Evolutionary conservation across 2,113 vertebrate species (phyloP).

Genomic region (human (Homo sapiens)): GRCh38 chrX:7676501-7677000

Average conservation of each 20-base stretch:
- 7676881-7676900: accelerated
- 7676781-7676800: accelerated
- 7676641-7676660: background rate
- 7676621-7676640: background rate
- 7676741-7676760: no score
- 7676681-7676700: background rate
- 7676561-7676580: accelerated
- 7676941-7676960: background rate
- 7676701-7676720: no score
- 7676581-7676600: accelerated
- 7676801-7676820: no score
- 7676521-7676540: accelerated
- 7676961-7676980: background rate
- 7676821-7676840: accelerated
- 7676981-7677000: background rate
- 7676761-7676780: no score
- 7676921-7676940: background rate
- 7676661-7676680: background rate
- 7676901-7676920: no score
- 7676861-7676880: background rate
- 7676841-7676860: accelerated
- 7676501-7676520: background rate
- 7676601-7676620: accelerated
- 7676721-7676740: background rate
- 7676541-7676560: background rate